A percentile compares a stretch with the other conserved stretches of the same genome.
Evolutionary conservation across 1,140 invertebrate genomes (phyloP).

Genomic region (Cecropterus lyciades): DNA sequence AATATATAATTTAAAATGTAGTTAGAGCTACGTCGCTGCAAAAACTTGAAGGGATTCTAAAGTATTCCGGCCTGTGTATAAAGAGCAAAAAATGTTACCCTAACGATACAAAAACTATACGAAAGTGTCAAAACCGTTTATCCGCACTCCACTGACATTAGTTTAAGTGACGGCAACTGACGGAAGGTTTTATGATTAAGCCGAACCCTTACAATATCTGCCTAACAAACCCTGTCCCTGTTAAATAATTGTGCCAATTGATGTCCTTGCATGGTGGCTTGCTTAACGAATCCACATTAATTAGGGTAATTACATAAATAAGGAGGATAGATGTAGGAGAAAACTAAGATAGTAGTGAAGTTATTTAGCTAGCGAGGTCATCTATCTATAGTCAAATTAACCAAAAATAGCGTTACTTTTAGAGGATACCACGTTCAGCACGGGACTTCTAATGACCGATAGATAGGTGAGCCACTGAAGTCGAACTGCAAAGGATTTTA

Average conservation of each 20-base stretch:
- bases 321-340: no score
- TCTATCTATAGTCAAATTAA: no score
- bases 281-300: slow-evolving; percentile 23
- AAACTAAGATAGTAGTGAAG: no score
- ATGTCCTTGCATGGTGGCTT: slow-evolving; percentile 14
- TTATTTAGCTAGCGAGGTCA: no score
- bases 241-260: slow-evolving; percentile 13
- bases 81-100: slow-evolving; percentile 27
- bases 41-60: slow-evolving; percentile 9
- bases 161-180: slow-evolving; percentile 36
- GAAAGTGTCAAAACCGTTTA: slow-evolving; percentile 36
- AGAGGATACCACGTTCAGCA: no score
- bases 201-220: slow-evolving; percentile 37
- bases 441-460: no score
- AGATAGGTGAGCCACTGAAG: no score
- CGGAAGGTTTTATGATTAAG: slow-evolving; percentile 45
- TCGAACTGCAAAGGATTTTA: no score
- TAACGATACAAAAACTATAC: slow-evolving; percentile 35
- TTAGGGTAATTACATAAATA: background rate
- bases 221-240: slow-evolving; percentile 30
- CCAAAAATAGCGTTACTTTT: no score
- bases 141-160: slow-evolving; percentile 29
- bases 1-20: no score
- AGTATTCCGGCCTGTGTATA: slow-evolving; percentile 3
- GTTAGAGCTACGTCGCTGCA: background rate